Base-by-base conservation (phyloP, 2,888 invertebrate species). In the Yponomeuta malinellus region DNA sequence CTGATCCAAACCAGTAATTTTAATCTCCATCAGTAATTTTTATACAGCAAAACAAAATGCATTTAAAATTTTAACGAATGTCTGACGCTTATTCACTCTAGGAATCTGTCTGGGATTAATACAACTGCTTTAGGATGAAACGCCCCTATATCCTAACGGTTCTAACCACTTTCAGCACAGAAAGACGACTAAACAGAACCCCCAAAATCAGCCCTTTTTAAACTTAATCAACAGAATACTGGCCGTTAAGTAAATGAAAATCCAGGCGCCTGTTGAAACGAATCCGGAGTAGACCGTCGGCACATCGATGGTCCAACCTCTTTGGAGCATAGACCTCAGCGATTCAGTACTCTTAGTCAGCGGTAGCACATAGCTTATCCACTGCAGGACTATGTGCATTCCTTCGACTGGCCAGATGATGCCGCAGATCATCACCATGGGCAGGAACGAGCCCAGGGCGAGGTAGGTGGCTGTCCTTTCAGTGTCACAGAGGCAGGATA, bases 381-480 rank as follows among this genome's bases (percentile, higher is more conserved):
- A 94, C 81, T 94, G 94, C 5, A 98, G 89, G 65, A 95, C 78
- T 0, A 93, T 87, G 81, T 97, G 97, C 96, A 98, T 98, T 64
- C 92, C 98, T 93, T 98, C 97, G 73, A 98, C 93, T 0, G 98
- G 98, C 98, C 98, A 98, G 76, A 98, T 96, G 73, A 98, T 97
- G 70, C 97, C 97, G 76, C 97, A 97, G 6, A 97, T 87, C 94
- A 97, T 94, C 31, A 97, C 95, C 84, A 97, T 96, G 1, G 97
- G 97, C 73, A 97, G 84, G 85, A 97, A 97, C 0, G 96, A 96
- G 0, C 97, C 97, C 86, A 97, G 93, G 0, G 97, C 97, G 79
- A 97, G 88, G 80, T 97, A 97, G 0, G 97, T 97, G 0, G 97
- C 97, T 0, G 96, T 96, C 73, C 97, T 93, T 81, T 97, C 97